phyloP scores from a whole-genome alignment of 2,888 invertebrate species.

The Thereva unica region DNA sequence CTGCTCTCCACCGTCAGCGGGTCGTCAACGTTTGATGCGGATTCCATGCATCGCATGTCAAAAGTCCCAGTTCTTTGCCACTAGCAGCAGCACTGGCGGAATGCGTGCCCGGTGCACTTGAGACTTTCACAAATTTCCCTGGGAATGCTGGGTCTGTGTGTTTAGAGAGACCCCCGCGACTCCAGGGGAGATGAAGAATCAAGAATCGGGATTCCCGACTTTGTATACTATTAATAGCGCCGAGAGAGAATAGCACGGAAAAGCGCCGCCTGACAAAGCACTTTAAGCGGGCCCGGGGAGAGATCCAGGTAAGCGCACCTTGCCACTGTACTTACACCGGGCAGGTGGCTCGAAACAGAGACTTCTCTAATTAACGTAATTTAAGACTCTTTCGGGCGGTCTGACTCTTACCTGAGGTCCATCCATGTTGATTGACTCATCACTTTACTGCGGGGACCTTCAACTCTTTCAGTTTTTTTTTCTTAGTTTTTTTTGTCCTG shows the following conservation, averaged over 20 bases:
- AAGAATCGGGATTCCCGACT: not conserved
- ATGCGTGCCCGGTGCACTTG: conserved; percentile 12
- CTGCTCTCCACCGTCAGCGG: conserved; percentile 19
- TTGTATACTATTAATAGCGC: conserved; percentile 5
- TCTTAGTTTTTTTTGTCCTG: not conserved
- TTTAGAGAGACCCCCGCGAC: not conserved
- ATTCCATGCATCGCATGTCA: conserved; percentile 18
- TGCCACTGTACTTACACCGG: conserved; percentile 10
- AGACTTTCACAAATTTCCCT: not conserved
- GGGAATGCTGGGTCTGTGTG: too few species aligned
- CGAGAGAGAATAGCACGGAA: conserved; percentile 1
- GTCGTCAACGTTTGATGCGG: conserved; percentile 13
- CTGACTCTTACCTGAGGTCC: conserved; percentile 7
- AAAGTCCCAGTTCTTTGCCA: conserved; percentile 13
- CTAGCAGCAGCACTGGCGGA: too few species aligned
- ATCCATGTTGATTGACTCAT: conserved; percentile 25
- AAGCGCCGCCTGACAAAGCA: not conserved
- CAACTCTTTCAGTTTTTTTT: conserved; percentile 29
- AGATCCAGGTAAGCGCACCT: conserved; percentile 20
- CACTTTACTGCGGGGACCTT: conserved; percentile 17
- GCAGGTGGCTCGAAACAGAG: conserved; percentile 18
- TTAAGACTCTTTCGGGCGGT: conserved; percentile 6
- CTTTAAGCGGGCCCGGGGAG: not conserved
- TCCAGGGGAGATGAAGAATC: not conserved
- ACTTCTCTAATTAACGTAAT: conserved; percentile 27